Percentiles rank a stretch among this genome's conserved stretches.
Conservation (phyloP, 2,888 invertebrate genomes). For the Diaperis boleti region DNA sequence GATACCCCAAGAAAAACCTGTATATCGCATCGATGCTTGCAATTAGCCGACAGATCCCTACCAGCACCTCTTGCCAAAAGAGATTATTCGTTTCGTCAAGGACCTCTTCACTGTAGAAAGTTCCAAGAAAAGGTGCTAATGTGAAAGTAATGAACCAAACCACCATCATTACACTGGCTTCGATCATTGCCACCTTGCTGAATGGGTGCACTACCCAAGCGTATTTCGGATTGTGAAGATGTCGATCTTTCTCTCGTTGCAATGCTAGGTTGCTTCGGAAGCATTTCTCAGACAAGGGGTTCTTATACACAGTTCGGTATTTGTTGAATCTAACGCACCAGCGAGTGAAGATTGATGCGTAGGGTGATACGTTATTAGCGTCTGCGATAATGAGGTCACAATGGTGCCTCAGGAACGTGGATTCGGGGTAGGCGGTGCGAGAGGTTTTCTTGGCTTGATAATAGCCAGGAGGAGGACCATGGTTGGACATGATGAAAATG, state of each 20-base stretch:
- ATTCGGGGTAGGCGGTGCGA: no score
- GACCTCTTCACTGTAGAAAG: background rate
- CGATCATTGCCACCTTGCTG: background rate
- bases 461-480: no score
- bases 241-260: slow-evolving; percentile 8
- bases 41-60: background rate
- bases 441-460: no score
- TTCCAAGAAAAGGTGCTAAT: background rate
- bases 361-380: background rate
- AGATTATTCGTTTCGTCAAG: background rate
- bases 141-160: background rate
- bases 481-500: no score
- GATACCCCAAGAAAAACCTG: slow-evolving; percentile 9
- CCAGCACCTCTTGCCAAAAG: background rate
- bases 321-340: background rate
- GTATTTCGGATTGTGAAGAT: background rate
- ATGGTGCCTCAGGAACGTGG: no score
- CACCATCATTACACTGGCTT: background rate
- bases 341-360: background rate
- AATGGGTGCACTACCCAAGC: slow-evolving; percentile 15
- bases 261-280: background rate
- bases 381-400: no score
- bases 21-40: background rate
- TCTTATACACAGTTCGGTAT: background rate
- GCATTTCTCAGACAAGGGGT: background rate